These are phyloP conservation scores for Sebastiscus tertius DNA, from an alignment of 2,797 vertebrate species.

Conservation along the genomic window DNA sequence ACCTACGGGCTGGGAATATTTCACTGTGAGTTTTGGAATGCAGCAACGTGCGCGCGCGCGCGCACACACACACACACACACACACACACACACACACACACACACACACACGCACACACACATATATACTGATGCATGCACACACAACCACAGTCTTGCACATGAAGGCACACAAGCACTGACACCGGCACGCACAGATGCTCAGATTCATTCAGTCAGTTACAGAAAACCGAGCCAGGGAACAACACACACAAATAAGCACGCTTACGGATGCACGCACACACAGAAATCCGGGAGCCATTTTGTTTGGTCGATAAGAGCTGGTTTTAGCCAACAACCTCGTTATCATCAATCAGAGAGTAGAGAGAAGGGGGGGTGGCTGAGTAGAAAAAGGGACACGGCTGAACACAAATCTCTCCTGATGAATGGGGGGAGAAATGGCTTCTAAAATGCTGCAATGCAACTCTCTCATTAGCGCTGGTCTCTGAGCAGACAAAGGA, in stretches of 20 bases:
- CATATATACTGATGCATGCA: neutral
- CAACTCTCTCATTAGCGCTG: slow-evolving; percentile 58
- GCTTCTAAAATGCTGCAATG: slow-evolving; percentile 49
- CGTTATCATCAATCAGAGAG: slow-evolving; percentile 53
- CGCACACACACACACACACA: neutral
- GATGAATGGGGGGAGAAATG: slow-evolving; percentile 55
- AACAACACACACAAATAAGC: neutral
- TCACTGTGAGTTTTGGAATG: neutral
- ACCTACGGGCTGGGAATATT: neutral
- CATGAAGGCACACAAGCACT: neutral
- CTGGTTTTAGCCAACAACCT: slow-evolving; percentile 51
- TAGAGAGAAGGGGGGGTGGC: slow-evolving; percentile 1
- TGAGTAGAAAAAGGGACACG: neutral
- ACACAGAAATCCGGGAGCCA: slow-evolving; percentile 20
- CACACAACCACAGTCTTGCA: neutral
- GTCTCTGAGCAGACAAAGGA: slow-evolving; percentile 50
- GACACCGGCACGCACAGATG: neutral
- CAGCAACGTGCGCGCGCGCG: neutral
- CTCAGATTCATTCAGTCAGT: neutral
- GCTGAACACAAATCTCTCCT: slow-evolving; percentile 42
- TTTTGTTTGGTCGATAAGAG: slow-evolving; percentile 56
- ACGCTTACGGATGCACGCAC: neutral
- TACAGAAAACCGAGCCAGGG: neutral
- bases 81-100: neutral
- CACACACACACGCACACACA: neutral